phyloP scores from a whole-genome alignment of 2,797 vertebrate genomes.

The Spheniscus humboldti region DNA sequence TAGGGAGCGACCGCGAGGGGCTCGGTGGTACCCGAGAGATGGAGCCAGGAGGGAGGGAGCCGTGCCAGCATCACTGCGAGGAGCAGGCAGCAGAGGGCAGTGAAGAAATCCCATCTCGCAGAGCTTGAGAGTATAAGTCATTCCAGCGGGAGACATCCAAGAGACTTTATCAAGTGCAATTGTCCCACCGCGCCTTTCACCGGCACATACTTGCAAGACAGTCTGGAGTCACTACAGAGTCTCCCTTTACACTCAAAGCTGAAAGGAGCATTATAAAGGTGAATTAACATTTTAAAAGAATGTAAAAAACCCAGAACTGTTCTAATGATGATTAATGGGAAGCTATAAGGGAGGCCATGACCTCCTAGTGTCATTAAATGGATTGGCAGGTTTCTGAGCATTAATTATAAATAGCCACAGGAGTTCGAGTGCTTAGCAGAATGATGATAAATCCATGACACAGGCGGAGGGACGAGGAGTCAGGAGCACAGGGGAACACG shows the following conservation, averaged over 20 bases:
- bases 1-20: rapidly evolving
- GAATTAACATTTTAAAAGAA: conserved; percentile 81
- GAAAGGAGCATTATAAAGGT: conserved; percentile 74
- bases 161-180: conserved; percentile 56
- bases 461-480: conserved; percentile 42
- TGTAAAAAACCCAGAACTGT: conserved; percentile 74
- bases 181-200: conserved; percentile 50
- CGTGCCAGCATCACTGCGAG: not conserved
- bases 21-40: not conserved
- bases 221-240: conserved; percentile 49
- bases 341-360: conserved; percentile 75
- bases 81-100: conserved; percentile 36
- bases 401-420: conserved; percentile 80
- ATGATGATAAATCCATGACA: conserved; percentile 71
- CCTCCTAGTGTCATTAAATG: conserved; percentile 77
- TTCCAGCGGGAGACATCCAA: conserved; percentile 42
- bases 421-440: conserved; percentile 69
- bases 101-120: not conserved
- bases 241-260: conserved; percentile 68
- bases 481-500: not conserved
- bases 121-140: not conserved
- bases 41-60: not conserved
- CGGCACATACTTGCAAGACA: conserved; percentile 12
- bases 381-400: conserved; percentile 79
- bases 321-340: conserved; percentile 78